These are phyloP conservation scores for Accipiter virgatus DNA, from an alignment of 2,113 vertebrate species.

Conservation along the genomic window DNA sequence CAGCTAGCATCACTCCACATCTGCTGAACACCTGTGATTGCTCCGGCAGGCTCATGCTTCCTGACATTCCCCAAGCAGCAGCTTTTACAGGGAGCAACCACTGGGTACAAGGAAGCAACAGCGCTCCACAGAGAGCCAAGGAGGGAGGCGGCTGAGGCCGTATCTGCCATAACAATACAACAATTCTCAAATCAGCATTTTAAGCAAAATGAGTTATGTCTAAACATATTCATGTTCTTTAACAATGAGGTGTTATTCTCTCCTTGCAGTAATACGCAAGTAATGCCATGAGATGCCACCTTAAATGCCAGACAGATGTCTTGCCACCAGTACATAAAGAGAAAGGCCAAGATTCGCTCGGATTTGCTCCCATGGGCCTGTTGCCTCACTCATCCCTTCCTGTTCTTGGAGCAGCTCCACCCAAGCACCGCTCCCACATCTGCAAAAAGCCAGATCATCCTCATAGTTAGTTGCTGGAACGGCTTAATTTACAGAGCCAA, in stretches of 20 bases:
- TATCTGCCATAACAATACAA: neutral
- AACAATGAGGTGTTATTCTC: neutral
- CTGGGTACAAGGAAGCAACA: neutral
- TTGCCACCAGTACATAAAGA: neutral
- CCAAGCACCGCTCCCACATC: conserved; percentile 10
- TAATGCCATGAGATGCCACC: neutral
- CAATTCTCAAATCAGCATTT: neutral
- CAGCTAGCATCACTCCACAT: neutral
- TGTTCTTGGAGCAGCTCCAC: conserved; percentile 10
- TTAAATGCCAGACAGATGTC: neutral
- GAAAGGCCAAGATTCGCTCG: neutral
- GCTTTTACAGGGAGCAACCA: neutral
- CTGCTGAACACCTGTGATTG: neutral
- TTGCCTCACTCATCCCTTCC: neutral
- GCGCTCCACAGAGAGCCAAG: accelerated
- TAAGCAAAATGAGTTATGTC: neutral
- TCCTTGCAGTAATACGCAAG: neutral
- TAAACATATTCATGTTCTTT: neutral
- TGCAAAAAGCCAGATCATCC: neutral
- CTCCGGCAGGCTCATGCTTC: neutral
- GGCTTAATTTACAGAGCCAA: neutral
- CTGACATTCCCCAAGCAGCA: neutral
- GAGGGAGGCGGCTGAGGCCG: neutral
- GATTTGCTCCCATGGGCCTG: neutral
- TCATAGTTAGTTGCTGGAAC: neutral